Evolutionary conservation across 2,113 vertebrate species (phyloP).

Genomic region (Hucho hucho): DNA sequence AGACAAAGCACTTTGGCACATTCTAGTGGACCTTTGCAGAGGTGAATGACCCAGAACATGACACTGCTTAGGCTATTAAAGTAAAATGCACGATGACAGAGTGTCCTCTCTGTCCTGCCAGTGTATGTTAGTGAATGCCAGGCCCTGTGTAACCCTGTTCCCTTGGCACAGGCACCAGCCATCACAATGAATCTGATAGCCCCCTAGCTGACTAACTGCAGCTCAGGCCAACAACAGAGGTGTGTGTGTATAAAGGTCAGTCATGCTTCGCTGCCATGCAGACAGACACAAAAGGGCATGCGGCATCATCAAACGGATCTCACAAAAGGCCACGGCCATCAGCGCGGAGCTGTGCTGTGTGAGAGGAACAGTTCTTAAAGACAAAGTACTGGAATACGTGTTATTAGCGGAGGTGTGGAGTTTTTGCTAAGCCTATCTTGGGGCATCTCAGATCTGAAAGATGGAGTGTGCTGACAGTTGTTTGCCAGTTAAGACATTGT

Average conservation of each 20-base stretch:
- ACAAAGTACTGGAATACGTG: too few species aligned
- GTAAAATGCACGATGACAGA: neutral
- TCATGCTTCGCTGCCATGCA: neutral
- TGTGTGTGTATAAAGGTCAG: slow-evolving; percentile 10
- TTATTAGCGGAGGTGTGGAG: too few species aligned
- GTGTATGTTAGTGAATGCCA: neutral
- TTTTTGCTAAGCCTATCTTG: too few species aligned
- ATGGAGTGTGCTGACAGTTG: too few species aligned
- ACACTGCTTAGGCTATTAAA: neutral
- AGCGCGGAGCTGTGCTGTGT: too few species aligned
- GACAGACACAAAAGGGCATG: neutral
- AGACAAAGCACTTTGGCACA: neutral
- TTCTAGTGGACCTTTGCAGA: neutral
- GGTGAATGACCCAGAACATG: neutral
- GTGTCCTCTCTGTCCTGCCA: neutral
- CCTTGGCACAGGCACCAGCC: neutral
- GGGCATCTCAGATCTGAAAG: too few species aligned
- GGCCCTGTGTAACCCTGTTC: neutral
- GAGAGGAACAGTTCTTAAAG: too few species aligned
- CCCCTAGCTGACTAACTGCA: neutral
- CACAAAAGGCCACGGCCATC: too few species aligned
- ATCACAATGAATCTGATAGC: neutral
- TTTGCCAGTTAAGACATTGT: too few species aligned
- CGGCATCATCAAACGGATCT: neutral
- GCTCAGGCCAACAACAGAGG: neutral